Evolutionary conservation across 2,113 vertebrate species (phyloP), one percentile per base, ranked within the genome.

Genomic region (Alethe castanea): DNA sequence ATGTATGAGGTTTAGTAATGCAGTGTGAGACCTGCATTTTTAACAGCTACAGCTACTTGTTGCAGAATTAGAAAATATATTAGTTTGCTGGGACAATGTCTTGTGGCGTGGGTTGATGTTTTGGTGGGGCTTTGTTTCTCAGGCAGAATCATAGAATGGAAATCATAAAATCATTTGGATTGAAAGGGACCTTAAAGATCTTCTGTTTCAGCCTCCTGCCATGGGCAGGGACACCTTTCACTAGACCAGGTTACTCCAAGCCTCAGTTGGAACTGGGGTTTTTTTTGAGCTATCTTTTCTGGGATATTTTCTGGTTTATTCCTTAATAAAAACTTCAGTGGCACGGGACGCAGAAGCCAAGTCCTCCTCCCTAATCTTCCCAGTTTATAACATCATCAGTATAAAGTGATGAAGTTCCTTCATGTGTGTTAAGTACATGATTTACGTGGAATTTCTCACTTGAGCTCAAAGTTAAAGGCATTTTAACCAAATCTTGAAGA

Each of bases 21-120:
- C 1, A 0, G 19, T 13, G 52, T 25, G 67, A 53, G 40, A 8
- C 0, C 0, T 53, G 70, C 23, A 2, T 62, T 85, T 87, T 73
- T 70, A 88, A 64, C 36, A 44, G 45, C 12, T 19, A 31, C 42
- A 56, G 35, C 50, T 44, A 28, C 33, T 62, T 83, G 31, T 71
- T 59, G 42, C 45, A 25, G 12, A 64, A 5, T 33, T 59, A 40
- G 52, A 26, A 73, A 54, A 73, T 54, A 1, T 0, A 3, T 38
- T 29, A 0, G 5, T 60, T 67, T 79, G n/a, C 52, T 73, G 31
- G 2, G 5, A 36, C 26, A 19, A 8, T 28, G 18, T 57, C 31
- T 33, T 45, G 36, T 54, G 26, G 26, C 31, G 4, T 48, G 52
- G 40, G 7, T 25, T 45, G 19, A 7, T 52, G 38, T 35, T 81